Conservation (phyloP, 1,140 invertebrate species). For the Drosophila miranda region DNA sequence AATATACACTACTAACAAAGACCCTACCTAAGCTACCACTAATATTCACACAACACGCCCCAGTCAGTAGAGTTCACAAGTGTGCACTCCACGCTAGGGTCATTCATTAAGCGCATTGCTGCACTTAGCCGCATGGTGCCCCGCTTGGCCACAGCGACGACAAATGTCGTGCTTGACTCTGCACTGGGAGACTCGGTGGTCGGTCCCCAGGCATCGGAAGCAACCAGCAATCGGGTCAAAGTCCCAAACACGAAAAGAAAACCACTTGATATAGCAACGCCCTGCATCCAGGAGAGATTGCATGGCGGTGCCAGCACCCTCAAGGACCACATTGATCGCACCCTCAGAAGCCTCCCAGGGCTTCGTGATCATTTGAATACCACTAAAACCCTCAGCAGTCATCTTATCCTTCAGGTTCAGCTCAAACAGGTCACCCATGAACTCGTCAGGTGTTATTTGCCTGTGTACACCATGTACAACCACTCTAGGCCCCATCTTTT, state of each 20-base stretch:
- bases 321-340: background rate
- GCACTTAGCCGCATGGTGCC: constrained; percentile 3
- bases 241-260: constrained; percentile 1
- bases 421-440: no score
- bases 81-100: no score
- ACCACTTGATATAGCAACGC: constrained; percentile 5
- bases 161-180: constrained; percentile 8
- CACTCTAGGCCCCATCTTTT: constrained; percentile 1
- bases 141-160: constrained; percentile 19
- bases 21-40: no score
- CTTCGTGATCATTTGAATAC: background rate
- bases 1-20: no score
- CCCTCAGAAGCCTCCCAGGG: background rate
- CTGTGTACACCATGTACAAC: constrained; percentile 1
- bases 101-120: constrained; percentile 1
- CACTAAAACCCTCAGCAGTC: no score
- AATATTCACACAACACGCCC: no score
- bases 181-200: constrained; percentile 15
- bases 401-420: no score
- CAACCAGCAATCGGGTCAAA: constrained; percentile 1
- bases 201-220: constrained; percentile 1
- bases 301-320: background rate
- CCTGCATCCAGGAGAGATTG: background rate
- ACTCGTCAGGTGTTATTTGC: no score
- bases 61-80: no score